Base-by-base conservation (phyloP, 2,113 vertebrate species). In the Oxyruncus cristatus region DNA sequence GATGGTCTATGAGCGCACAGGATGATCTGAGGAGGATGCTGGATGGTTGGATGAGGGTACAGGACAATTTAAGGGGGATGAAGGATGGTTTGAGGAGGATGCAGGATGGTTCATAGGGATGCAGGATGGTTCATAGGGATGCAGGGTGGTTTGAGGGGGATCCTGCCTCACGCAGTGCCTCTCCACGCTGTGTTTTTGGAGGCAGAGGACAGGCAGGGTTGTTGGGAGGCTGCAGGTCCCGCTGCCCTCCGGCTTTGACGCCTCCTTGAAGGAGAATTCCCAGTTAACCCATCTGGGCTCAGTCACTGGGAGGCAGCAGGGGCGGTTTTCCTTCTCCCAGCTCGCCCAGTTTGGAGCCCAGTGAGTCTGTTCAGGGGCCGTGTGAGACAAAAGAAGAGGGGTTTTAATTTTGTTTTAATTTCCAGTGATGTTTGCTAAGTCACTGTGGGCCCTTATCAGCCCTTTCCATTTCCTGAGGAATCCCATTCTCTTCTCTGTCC, bases 381-480 rank as follows among this genome's bases (percentile, higher is more conserved):
- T 0, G 32, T 12, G 49, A 88, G 80, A 95, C 44, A 91, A 75
- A 83, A 67, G 11, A 27, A 16, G 8, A 14, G 3, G 8, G 22
- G 4, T 16, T 26, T 59, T 59, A 59, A 59, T 59, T 59, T 1
- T 2, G 21, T 39, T 20, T 42, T 52, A 5, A 33, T 42, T 73
- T 85, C 42, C 85, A 87, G 71, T 55, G 26, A 84, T 79, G 67
- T 93, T 95, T 92, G 75, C 83, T 55, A 71, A 88, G 91, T 84
- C 83, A 62, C 79, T 14, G 83, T 4, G 1, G 73, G 74, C 41
- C 42, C 73, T 95, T 97, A 94, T 95, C 95, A 93, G 59, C 75
- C 20, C 55, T 83, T 84, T 85, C 92, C 92, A 77, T 89, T 93
- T 97, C 92, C 96, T 14, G 65, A 94, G 94, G 93, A 93, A 91